Evolutionary conservation across 2,113 vertebrate species (phyloP), one percentile per base, ranked within the genome.

Genomic region (Bufo bufo): DNA sequence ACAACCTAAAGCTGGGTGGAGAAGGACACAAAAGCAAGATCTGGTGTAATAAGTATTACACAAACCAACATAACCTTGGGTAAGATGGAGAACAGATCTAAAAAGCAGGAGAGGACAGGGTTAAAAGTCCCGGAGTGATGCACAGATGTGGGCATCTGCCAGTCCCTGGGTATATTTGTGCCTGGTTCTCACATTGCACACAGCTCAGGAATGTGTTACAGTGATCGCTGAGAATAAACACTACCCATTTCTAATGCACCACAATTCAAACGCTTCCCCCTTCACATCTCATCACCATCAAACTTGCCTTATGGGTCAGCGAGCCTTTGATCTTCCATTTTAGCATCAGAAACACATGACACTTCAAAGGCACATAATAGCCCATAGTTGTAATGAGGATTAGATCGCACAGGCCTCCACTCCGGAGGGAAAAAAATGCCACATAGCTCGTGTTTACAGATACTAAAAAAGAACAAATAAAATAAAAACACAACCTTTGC

Each of bases 321-420:
- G 87, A 78, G 69, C 23, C 87, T 89, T 89, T 89, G 87, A 89
- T 89, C 87, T 89, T 78, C 72, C 81, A 65, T 89, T 89, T 89
- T 89, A 84, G 87, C 87, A 89, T 84, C 72, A 89, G 59, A 77
- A 78, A 77, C 87, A 84, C 87, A 78, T 84, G 87, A 84, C 87
- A 89, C 81, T 89, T 89, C 87, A 89, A 89, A 89, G 87, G 66
- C 59, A 78, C 82, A 77, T 83, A 89, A 89, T 84, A 84, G 82
- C 81, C 87, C 82, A 65, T 66, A 14, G 82, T 77, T 89, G 87
- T 89, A 89, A 89, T 84, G 72, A 89, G 80, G 81, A 89, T 89
- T 89, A 89, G 69, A 84, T 78, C 69, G 72, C 65, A 66, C 81
- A 78, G 72, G 87, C 81, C 81, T 56, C 71, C 47, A 79, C 77